A percentile compares a stretch with the other conserved stretches of the same genome.
phyloP scores from a whole-genome alignment of 2,888 invertebrate genomes.

The Hirtodrosophila cameraria region DNA sequence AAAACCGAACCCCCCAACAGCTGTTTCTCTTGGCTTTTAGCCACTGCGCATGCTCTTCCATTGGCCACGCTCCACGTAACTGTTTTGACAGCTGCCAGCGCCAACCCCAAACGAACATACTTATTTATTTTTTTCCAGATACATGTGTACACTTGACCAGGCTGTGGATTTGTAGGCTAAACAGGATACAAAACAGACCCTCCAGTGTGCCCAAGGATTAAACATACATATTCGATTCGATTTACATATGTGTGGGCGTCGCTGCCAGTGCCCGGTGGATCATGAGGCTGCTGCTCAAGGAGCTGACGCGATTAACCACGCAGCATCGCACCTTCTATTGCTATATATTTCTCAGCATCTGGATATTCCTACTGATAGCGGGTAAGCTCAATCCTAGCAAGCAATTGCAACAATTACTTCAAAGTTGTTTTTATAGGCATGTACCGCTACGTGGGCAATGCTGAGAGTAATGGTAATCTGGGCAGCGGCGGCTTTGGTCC shows the following conservation, averaged over 20 bases:
- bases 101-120: conserved; percentile 6
- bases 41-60: conserved; percentile 59
- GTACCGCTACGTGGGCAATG: conserved; percentile 90
- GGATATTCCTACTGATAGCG: conserved; percentile 92
- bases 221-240: neutral
- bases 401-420: conserved; percentile 21
- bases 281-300: conserved; percentile 84
- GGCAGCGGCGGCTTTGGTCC: conserved; percentile 47
- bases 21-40: conserved; percentile 28
- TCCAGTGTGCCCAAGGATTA: conserved; percentile 29
- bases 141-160: neutral
- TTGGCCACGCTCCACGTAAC: conserved; percentile 66
- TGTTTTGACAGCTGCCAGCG: conserved; percentile 49
- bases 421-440: conserved; percentile 85
- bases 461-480: conserved; percentile 74
- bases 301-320: conserved; percentile 86
- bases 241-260: conserved; percentile 10
- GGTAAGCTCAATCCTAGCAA: conserved; percentile 84
- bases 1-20: conserved; percentile 27
- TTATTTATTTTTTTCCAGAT: conserved; percentile 7
- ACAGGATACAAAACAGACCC: neutral
- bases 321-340: conserved; percentile 93
- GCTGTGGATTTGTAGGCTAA: neutral
- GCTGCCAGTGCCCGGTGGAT: conserved; percentile 36
- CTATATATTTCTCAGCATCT: conserved; percentile 91